Evolutionary conservation across 2,113 vertebrate genomes (phyloP), one percentile per base, ranked within the genome.

Genomic region (Nycticebus coucang): DNA sequence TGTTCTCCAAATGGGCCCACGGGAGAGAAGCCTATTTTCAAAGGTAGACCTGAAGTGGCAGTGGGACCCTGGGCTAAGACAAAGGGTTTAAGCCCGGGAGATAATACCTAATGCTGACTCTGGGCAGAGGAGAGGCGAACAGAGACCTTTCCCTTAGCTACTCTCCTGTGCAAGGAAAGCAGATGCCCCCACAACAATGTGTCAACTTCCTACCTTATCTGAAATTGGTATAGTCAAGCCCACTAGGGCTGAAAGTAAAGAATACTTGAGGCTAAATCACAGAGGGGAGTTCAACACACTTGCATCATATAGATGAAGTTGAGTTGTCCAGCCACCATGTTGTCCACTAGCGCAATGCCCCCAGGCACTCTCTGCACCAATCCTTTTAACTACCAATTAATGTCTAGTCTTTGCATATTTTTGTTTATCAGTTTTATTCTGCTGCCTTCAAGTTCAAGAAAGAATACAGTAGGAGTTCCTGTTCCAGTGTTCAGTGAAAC

Each of bases 1-100:
- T 69, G 64, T 96, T 95, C 87, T 95, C 93, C 95, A 97, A 94
- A 86, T 77, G 87, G 64, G 33, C 59, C 35, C 71, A 64, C 24
- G 74, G 57, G 78, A 95, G 41, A 55, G 53, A 66, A 92, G 80
- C 83, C 97, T 95, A 9, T 95, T 97, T 97, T 93, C 95, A 95
- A 96, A 96, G 87, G 69, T 37, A 88, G 90, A 89, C 75, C 64
- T 78, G 90, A 95, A 92, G 50, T 84, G 92, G 84, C 37, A 64
- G 21, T 72, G 22, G 53, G 81, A 72, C 62, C 81, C 35, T 81
- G 62, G 30, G 57, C 75, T 87, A 90, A 86, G 92, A 74, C 55
- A 72, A 91, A 37, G 57, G 17, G 4, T 86, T 62, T 75, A 28
- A 71, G 87, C 79, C 62, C 8, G 0, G 1, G 59, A 62, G 37